These are phyloP conservation scores for Melieria omissa DNA, from an alignment of 2,888 invertebrate genomes.

Conservation along the genomic window DNA sequence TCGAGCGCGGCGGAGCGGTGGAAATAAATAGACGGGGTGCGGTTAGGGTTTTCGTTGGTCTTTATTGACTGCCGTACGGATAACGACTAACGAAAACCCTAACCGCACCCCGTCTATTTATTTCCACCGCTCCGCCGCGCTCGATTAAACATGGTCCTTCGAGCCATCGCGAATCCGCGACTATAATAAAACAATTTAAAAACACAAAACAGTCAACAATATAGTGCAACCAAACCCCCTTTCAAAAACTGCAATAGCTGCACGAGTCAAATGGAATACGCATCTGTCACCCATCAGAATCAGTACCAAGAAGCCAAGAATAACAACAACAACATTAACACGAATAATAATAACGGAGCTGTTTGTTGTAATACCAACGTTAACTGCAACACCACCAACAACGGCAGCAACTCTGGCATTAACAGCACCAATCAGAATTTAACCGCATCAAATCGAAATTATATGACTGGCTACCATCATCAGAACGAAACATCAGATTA, in stretches of 20 bases:
- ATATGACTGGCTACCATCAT: conserved; percentile 60
- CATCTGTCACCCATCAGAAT: conserved; percentile 51
- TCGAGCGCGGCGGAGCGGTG: no score
- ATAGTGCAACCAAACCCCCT: conserved; percentile 47
- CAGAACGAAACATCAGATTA: conserved; percentile 63
- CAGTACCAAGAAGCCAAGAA: conserved; percentile 55
- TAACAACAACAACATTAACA: conserved; percentile 43
- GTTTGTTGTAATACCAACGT: conserved; percentile 28
- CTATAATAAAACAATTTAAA: no score
- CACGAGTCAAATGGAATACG: conserved; percentile 64
- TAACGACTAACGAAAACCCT: no score
- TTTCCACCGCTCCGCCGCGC: no score
- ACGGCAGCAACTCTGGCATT: conserved; percentile 28
- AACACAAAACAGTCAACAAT: no score
- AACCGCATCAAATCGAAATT: conserved; percentile 57
- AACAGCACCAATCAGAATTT: conserved; percentile 48
- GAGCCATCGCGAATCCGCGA: no score
- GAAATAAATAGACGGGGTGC: no score
- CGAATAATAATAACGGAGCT: conserved; percentile 37
- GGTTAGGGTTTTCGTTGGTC: no score
- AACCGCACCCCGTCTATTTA: no score
- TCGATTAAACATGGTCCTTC: no score
- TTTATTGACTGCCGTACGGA: no score
- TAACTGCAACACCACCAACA: conserved; percentile 18
- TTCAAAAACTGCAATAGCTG: conserved; percentile 45